Percentiles rank a stretch among this genome's conserved stretches.
Conservation (phyloP, 2,113 vertebrate genomes). For the Rafetus swinhoei region DNA sequence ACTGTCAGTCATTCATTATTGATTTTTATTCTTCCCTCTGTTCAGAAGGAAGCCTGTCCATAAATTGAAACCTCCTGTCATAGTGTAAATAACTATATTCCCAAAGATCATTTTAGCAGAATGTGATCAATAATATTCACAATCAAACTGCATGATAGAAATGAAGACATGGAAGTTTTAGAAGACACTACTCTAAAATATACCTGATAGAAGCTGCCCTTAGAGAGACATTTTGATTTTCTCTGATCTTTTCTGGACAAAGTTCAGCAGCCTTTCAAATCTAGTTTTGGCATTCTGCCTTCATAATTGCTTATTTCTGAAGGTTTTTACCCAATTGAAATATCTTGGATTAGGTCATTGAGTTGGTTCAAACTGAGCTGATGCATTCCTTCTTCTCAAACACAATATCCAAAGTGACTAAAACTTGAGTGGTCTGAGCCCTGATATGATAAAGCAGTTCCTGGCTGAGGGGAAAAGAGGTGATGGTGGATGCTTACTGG, state of each 20-base stretch:
- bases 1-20: neutral
- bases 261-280: slow-evolving; percentile 64
- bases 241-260: slow-evolving; percentile 38
- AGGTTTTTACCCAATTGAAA: slow-evolving; percentile 53
- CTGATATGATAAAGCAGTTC: neutral
- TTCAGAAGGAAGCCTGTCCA: neutral
- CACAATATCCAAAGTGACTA: slow-evolving; percentile 38
- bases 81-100: neutral
- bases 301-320: slow-evolving; percentile 50
- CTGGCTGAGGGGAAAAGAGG: neutral
- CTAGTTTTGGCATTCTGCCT: slow-evolving; percentile 60
- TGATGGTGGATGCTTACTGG: neutral
- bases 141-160: neutral
- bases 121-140: slow-evolving; percentile 26
- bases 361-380: slow-evolving; percentile 54
- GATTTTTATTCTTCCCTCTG: neutral
- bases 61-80: neutral
- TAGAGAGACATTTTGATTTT: slow-evolving; percentile 53
- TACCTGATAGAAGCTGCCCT: slow-evolving; percentile 5
- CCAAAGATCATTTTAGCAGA: slow-evolving; percentile 37
- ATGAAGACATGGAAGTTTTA: slow-evolving; percentile 19
- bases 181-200: slow-evolving; percentile 42
- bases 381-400: slow-evolving; percentile 10
- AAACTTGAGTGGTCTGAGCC: slow-evolving; percentile 1
- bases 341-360: slow-evolving; percentile 23